Evolutionary conservation across 2,113 vertebrate species (phyloP), one percentile per base, ranked within the genome.

Genomic region (Orycteropus afer): DNA sequence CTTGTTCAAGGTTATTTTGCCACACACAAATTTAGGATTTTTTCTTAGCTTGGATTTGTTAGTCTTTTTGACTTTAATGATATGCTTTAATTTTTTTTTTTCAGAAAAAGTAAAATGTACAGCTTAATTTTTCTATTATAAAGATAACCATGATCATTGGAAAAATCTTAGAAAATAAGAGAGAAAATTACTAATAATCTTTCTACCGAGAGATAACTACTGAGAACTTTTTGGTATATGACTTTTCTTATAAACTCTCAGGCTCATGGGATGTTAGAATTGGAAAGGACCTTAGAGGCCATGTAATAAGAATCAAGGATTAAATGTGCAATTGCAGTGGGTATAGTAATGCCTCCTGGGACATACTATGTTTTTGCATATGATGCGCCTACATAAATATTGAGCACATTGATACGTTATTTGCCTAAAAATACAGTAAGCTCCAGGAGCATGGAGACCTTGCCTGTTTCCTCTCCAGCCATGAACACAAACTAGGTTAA

Each of bases 51-150:
- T 10, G 80, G 23, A 93, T 95, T 55, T 76, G 11, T 93, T 23
- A 25, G 9, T 74, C 34, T 95, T 89, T 95, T 29, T 74, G 76
- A 69, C 14, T 91, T 74, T 88, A 63, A 63, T 63, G 69, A 37
- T 34, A 45, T 89, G 15, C 25, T 89, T 59, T 14, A 59, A 15
- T 74, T 71, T 12, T 79, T 77, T 96, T 80, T 81, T n/a, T n/a
- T n/a, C n/a, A 76, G 51, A 81, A 91, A 42, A 61, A 77, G 12
- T 81, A 85, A 93, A 86, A 51, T 83, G 53, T 84, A 87, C 42
- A 61, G 32, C 80, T 81, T 32, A n/a, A 9, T 81, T 51, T 80
- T 67, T 79, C 18, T 69, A 12, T 81, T 85, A 53, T 40, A 94
- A 81, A 86, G 29, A 7, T 59, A 95, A 77, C 34, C 22, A 11